Conservation (phyloP, 2,797 vertebrate genomes). For the Pseudotriccus pelzelni region DNA sequence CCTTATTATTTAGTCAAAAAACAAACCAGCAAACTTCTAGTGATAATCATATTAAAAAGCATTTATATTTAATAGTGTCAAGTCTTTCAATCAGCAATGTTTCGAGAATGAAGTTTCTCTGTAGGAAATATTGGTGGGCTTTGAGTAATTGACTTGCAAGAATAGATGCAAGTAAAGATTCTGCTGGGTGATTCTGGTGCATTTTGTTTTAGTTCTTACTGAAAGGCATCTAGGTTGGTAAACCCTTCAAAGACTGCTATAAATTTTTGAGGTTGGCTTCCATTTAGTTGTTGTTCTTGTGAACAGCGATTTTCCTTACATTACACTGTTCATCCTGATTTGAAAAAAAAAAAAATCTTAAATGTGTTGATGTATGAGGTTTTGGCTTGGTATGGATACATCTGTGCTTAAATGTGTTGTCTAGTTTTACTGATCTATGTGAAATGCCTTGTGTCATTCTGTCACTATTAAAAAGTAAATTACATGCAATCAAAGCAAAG, state of each 20-base stretch:
- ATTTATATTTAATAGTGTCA: no score
- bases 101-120: background rate
- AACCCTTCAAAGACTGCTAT: background rate
- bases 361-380: background rate
- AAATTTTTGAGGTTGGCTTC: background rate
- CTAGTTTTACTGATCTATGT: background rate
- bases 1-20: background rate
- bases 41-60: no score
- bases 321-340: background rate
- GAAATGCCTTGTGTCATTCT: background rate
- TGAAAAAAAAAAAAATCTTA: background rate
- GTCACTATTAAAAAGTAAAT: background rate
- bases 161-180: background rate
- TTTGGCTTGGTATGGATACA: background rate
- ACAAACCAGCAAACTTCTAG: background rate
- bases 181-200: background rate
- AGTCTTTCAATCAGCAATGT: background rate
- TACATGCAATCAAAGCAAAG: background rate
- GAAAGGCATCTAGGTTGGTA: background rate
- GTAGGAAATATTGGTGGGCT: background rate
- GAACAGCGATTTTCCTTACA: background rate
- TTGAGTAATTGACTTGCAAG: background rate
- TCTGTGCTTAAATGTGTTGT: background rate
- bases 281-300: background rate
- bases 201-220: background rate